phyloP scores from a whole-genome alignment of 37 sponge, comb jelly and placozoan genomes.

The Corticium candelabrum region DNA sequence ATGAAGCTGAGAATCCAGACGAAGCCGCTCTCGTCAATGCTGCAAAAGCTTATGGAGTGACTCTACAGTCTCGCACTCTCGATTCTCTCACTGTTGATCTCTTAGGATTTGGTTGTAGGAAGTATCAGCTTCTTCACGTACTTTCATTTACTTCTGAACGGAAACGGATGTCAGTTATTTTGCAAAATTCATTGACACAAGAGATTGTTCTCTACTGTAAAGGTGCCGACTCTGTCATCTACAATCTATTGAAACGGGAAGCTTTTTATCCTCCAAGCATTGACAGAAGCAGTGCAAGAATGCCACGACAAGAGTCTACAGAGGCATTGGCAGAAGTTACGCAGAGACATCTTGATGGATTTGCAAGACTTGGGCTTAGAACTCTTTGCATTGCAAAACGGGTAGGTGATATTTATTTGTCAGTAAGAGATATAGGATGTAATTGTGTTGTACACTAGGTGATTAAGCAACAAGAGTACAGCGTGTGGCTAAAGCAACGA shows the following conservation, averaged over 20 bases:
- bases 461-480: slow-evolving; percentile 32
- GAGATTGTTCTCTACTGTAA: slow-evolving; percentile 54
- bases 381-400: slow-evolving; percentile 57
- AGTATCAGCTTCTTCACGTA: slow-evolving; percentile 54
- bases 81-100: slow-evolving; percentile 12
- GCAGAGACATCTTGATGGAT: slow-evolving; percentile 29
- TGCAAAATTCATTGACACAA: slow-evolving; percentile 19
- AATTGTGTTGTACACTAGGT: slow-evolving; percentile 28
- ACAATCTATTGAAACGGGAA: not conserved
- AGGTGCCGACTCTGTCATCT: slow-evolving; percentile 73
- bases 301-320: no score
- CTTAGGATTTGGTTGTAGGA: slow-evolving; percentile 2
- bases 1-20: slow-evolving; percentile 82
- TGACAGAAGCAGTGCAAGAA: no score
- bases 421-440: no score
- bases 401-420: slow-evolving; percentile 33
- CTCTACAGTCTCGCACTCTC: slow-evolving; percentile 24
- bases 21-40: slow-evolving; percentile 77
- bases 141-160: slow-evolving; percentile 71
- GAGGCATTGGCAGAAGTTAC: slow-evolving; percentile 14
- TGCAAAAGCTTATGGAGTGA: slow-evolving; percentile 53
- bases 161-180: slow-evolving; percentile 79
- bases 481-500: slow-evolving; percentile 22
- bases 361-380: slow-evolving; percentile 44
- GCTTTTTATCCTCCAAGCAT: no score